Evolutionary conservation across 2,888 invertebrate genomes (phyloP).

Genomic region (Campoplex capitator): DNA sequence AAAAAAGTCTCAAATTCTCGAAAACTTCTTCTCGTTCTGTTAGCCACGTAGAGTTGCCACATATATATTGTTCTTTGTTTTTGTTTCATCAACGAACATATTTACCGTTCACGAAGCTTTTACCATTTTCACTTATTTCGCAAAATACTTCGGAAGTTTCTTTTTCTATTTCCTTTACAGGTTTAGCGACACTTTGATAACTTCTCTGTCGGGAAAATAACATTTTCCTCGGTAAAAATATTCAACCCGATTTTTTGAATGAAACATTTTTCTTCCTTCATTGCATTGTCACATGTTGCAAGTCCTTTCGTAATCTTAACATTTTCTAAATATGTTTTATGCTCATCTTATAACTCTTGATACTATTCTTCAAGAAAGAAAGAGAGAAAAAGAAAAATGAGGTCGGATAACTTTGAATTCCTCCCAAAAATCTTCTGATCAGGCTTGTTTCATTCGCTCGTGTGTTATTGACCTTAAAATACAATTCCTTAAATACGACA

Average conservation of each 20-base stretch:
- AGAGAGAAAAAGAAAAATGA: neutral
- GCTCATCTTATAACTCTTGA: no score
- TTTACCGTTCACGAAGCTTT: conserved; percentile 23
- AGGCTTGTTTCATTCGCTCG: neutral
- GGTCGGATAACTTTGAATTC: neutral
- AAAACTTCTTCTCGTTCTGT: conserved; percentile 23
- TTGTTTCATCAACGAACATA: conserved; percentile 9
- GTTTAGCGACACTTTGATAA: neutral
- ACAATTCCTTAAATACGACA: neutral
- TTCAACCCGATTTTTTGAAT: no score
- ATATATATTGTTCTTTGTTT: conserved; percentile 16
- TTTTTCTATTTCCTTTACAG: neutral
- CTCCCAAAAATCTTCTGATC: neutral
- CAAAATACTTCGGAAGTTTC: conserved; percentile 40
- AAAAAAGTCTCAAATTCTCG: neutral
- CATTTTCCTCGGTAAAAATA: neutral
- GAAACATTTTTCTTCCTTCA: no score
- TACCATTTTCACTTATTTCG: conserved; percentile 2
- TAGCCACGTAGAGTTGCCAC: conserved; percentile 9
- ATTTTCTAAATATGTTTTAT: no score
- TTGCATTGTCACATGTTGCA: no score
- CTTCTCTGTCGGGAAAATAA: neutral
- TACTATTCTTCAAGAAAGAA: neutral
- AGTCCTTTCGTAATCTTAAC: no score
- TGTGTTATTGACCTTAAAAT: conserved; percentile 32